Evolutionary conservation across 2,113 vertebrate species (phyloP).

Genomic region (Penelope pileata): DNA sequence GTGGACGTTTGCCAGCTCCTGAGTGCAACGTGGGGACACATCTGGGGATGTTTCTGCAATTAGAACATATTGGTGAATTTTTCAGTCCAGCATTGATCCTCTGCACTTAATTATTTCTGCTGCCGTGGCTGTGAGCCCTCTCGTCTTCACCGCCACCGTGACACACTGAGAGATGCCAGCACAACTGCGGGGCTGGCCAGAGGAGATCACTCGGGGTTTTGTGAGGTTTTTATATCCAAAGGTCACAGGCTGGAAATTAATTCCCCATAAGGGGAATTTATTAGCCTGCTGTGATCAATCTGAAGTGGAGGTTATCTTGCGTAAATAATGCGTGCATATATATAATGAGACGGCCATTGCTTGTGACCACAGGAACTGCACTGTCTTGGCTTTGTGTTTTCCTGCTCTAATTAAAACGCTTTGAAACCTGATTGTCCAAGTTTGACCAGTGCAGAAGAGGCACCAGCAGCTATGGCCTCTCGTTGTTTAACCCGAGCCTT

Average conservation of each 20-base stretch:
- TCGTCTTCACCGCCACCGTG: neutral
- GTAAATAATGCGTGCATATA: neutral
- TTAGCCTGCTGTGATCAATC: constrained; percentile 30
- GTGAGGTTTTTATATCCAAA: constrained; percentile 20
- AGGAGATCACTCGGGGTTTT: neutral
- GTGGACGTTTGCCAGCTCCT: fast-evolving
- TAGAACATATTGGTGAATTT: neutral
- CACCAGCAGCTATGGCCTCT: neutral
- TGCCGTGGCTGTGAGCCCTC: neutral
- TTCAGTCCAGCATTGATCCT: neutral
- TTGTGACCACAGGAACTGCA: fast-evolving
- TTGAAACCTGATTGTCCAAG: neutral
- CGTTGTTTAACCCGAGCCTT: fast-evolving
- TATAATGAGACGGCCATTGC: fast-evolving
- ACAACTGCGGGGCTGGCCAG: neutral
- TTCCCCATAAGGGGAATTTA: constrained; percentile 42
- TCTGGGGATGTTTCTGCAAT: fast-evolving
- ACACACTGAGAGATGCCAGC: neutral
- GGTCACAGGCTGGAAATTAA: constrained; percentile 65
- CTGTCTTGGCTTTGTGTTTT: neutral
- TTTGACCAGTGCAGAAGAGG: neutral
- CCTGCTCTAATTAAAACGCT: neutral
- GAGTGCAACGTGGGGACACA: fast-evolving
- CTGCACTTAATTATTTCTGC: neutral
- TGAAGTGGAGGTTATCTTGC: neutral